phyloP scores from a whole-genome alignment of 1,140 invertebrate genomes.

The Venturia canescens region DNA sequence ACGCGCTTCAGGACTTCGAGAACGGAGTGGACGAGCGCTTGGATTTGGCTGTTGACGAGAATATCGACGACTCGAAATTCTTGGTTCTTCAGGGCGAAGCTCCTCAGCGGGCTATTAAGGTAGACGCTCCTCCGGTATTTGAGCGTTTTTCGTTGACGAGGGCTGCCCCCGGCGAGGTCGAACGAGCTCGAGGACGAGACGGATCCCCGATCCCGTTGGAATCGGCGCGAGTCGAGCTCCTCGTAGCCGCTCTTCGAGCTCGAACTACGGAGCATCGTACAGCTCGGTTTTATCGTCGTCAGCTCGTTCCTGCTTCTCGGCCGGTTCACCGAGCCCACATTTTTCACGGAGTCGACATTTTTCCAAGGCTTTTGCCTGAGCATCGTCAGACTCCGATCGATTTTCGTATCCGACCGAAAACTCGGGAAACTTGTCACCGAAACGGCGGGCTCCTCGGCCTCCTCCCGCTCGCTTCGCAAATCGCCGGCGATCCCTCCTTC shows the following conservation, averaged over 20 bases:
- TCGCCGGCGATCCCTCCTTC: neutral
- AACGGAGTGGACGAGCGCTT: slow-evolving; percentile 54
- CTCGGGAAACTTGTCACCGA: neutral
- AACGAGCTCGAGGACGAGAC: neutral
- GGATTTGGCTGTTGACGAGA: slow-evolving; percentile 55
- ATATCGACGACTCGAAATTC: slow-evolving; percentile 47
- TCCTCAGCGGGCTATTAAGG: slow-evolving; percentile 39
- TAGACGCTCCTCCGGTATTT: slow-evolving; percentile 39
- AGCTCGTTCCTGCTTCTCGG: neutral
- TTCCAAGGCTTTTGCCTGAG: neutral
- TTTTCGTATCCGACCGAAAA: neutral
- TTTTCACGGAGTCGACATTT: neutral
- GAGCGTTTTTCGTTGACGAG: neutral
- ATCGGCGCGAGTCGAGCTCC: neutral
- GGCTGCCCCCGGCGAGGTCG: neutral
- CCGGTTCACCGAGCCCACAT: neutral
- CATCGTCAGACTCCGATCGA: slow-evolving; percentile 28
- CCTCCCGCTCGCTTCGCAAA: too few relatives aligned
- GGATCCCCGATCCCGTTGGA: neutral
- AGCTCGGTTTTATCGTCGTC: slow-evolving; percentile 40
- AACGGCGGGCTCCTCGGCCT: too few relatives aligned
- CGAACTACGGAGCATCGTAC: neutral
- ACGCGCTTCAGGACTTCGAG: slow-evolving; percentile 50
- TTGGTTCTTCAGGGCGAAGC: slow-evolving; percentile 27
- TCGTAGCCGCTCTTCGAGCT: neutral